Base-by-base conservation (phyloP, 2,888 invertebrate genomes). In the Phaonia tiefii region DNA sequence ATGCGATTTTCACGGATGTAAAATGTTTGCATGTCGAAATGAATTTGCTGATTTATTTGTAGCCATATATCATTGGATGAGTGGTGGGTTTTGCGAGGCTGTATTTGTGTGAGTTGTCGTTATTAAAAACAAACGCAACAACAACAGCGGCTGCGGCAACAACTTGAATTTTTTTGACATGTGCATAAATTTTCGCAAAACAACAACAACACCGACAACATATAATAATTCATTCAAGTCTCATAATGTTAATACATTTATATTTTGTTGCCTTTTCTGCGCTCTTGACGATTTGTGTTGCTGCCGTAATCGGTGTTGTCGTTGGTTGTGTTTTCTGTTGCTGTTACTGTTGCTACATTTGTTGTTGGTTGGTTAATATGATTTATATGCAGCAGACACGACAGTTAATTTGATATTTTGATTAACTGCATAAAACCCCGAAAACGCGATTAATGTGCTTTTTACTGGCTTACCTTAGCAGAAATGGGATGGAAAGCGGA, bases 341-440 rank as follows among this genome's bases (percentile, higher is more conserved):
- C 54, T 51, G 75, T 31, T 72, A 70, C 13, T 56, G 54, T 58
- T 54, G 56, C 42, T 3, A 25, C 58, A 46, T 31, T 76, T 73
- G 17, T 79, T 69, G 37, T 20, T 60, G 25, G 25, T 56, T 26
- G 56, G 25, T 82, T 76, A 37, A 54, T 83, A 86, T 90, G 90
- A 90, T 90, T 90, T 90, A 90, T 90, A 85, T 87, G 87, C 89
- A 87, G 87, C 89, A 88, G 89, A 88, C 90, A 90, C 90, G 90
- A 90, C 89, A 90, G 89, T 90, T 90, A 90, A 90, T 90, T 90
- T 90, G 90, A 90, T 90, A 90, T 90, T 90, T 90, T 90, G 90
- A 90, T 90, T 90, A 90, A 90, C 89, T 89, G 87, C 90, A 86
- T 86, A 86, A 85, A 83, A 84, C 80, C 31, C 83, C 81, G 83